These are phyloP conservation scores for Urocolius indicus DNA, from an alignment of 2,113 vertebrate species.

Conservation along the genomic window DNA sequence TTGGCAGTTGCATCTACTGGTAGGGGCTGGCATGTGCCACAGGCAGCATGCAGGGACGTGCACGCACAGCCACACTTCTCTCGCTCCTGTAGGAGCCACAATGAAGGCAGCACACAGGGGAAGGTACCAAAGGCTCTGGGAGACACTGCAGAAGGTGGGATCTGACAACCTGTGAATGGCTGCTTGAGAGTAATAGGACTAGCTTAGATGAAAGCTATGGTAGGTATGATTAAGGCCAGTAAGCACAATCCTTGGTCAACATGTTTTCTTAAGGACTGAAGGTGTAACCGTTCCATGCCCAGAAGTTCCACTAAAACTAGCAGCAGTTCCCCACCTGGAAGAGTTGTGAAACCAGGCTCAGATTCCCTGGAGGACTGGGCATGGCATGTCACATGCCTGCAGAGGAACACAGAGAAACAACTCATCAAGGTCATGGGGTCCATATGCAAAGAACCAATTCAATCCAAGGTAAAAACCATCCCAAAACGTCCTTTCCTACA, in stretches of 20 bases:
- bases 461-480: not conserved
- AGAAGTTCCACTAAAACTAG: not conserved
- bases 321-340: not conserved
- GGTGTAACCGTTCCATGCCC: not conserved
- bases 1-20: not conserved
- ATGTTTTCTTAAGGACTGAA: not conserved
- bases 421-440: not conserved
- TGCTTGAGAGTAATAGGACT: not conserved
- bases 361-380: not conserved
- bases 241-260: not conserved
- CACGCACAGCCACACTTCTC: rapidly evolving
- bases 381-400: rapidly evolving
- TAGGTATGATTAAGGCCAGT: not conserved
- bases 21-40: rapidly evolving
- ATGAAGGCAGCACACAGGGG: rapidly evolving
- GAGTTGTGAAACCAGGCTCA: not conserved
- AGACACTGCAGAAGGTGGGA: not conserved
- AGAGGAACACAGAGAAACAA: not conserved
- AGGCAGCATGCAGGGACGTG: not conserved
- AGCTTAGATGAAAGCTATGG: not conserved
- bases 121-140: rapidly evolving
- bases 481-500: not conserved
- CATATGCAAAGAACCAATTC: not conserved
- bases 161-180: not conserved
- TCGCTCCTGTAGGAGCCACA: not conserved